Evolutionary conservation across 2,888 invertebrate genomes (phyloP).

Genomic region (Arge pagana): DNA sequence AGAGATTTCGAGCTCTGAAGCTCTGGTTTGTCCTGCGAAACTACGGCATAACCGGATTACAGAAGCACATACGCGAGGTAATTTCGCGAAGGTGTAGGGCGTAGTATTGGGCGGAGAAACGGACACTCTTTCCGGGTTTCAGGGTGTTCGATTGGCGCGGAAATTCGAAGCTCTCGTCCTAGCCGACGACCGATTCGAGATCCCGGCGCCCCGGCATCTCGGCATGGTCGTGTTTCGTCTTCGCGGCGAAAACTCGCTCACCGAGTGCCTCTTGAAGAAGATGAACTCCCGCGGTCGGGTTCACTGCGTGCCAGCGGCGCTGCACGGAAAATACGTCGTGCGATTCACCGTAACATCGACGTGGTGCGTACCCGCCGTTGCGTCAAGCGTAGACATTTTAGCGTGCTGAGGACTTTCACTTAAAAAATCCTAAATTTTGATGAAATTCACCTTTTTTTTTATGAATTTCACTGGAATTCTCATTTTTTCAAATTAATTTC

Average conservation of each 20-base stretch:
- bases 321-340: conserved; percentile 89
- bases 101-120: no score
- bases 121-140: conserved; percentile 31
- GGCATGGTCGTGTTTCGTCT: conserved; percentile 91
- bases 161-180: conserved; percentile 86
- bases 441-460: conserved; percentile 11
- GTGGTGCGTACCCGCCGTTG: no score
- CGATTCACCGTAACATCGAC: conserved; percentile 93
- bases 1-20: conserved; percentile 89
- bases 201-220: conserved; percentile 84
- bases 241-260: conserved; percentile 82
- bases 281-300: conserved; percentile 86
- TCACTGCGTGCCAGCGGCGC: conserved; percentile 93
- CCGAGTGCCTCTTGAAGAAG: conserved; percentile 84
- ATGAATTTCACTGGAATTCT: no score
- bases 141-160: conserved; percentile 88
- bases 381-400: no score
- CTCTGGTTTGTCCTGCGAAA: conserved; percentile 97
- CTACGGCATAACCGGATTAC: conserved; percentile 88
- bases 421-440: no score
- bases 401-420: no score
- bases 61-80: conserved; percentile 91
- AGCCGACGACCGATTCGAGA: conserved; percentile 86
- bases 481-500: no score
- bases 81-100: conserved; percentile 25